Base-by-base conservation (phyloP, 2,797 vertebrate species). In the Heterohyrax brucei region DNA sequence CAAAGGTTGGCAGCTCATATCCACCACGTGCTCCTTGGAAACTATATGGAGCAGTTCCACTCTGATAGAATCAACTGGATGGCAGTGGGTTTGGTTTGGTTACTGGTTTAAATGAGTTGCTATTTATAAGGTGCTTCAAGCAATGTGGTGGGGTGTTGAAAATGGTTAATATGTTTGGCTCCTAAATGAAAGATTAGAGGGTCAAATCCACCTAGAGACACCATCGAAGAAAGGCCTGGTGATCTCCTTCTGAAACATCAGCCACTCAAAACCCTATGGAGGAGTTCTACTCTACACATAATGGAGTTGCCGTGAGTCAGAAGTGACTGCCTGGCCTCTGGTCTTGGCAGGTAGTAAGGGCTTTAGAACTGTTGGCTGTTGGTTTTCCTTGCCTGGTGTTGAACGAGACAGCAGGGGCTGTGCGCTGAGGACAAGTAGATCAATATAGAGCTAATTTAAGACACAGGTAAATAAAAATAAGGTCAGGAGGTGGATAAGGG, bases 351-450 rank as follows among this genome's bases (percentile, higher is more conserved):
- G 7, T 33, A 33, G 2, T 80, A 19, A 87, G 77, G 21, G 77
- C 66, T 87, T 84, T 76, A 14, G 50, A 26, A 87, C 6, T 39
- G 1, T 53, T 91, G 28, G 44, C 61, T 88, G 1, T 10, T 83
- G 56, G 30, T 85, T 94, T 91, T 66, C 73, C 79, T 92, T 94
- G 73, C 33, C 14, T 88, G 62, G 62, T 4, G 26, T 48, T 50
- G 48, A 89, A 2, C 21, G 83, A 85, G 59, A 13, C 14, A 48
- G 22, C 33, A 81, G 82, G 62, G 48, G 3, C 21, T 88, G 5
- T 92, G 39, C 1, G 21, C 1, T 44, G 81, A 70, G 66, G 12
- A 91, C 78, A 48, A 48, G 22, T 59, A 61, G 28, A 19, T 75
- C 79, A 46, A 8, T 61, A 53, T 53, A 16, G 0, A 56, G 28